Evolutionary conservation across 2,888 invertebrate genomes (phyloP).

Genomic region (Scaptomyza caliginosa): DNA sequence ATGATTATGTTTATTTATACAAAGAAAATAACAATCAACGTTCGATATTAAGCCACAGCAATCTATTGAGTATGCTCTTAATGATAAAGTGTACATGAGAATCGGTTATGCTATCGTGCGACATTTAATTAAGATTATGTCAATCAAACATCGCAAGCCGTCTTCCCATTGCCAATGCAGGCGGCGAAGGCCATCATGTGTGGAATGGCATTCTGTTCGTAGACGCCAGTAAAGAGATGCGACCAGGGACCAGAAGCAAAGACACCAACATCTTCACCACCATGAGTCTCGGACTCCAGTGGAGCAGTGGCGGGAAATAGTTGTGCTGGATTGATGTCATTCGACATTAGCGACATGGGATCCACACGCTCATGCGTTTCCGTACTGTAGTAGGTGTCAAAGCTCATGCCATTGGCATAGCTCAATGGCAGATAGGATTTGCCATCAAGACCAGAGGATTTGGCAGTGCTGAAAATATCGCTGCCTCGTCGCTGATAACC

Average conservation of each 20-base stretch:
- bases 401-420: constrained; percentile 91
- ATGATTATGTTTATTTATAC: not conserved
- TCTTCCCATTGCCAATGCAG: constrained; percentile 88
- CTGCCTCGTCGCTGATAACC: constrained; percentile 86
- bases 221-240: constrained; percentile 91
- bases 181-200: constrained; percentile 90
- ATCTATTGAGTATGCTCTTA: constrained; percentile 37
- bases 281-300: constrained; percentile 87
- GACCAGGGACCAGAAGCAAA: constrained; percentile 92
- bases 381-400: constrained; percentile 79
- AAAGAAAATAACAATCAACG: not conserved
- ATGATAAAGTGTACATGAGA: constrained; percentile 46
- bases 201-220: constrained; percentile 92
- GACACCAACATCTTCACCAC: constrained; percentile 92
- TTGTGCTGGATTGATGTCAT: constrained; percentile 36
- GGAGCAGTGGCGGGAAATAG: constrained; percentile 86
- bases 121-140: constrained; percentile 44
- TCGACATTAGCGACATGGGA: constrained; percentile 51
- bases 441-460: constrained; percentile 84
- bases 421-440: constrained; percentile 88
- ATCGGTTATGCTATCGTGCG: constrained; percentile 26
- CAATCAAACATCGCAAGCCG: constrained; percentile 72
- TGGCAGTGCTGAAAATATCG: constrained; percentile 75
- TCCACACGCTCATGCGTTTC: constrained; percentile 67
- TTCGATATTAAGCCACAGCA: constrained; percentile 1